phyloP scores from a whole-genome alignment of 2,797 vertebrate genomes.

The Bucorvus abyssinicus region DNA sequence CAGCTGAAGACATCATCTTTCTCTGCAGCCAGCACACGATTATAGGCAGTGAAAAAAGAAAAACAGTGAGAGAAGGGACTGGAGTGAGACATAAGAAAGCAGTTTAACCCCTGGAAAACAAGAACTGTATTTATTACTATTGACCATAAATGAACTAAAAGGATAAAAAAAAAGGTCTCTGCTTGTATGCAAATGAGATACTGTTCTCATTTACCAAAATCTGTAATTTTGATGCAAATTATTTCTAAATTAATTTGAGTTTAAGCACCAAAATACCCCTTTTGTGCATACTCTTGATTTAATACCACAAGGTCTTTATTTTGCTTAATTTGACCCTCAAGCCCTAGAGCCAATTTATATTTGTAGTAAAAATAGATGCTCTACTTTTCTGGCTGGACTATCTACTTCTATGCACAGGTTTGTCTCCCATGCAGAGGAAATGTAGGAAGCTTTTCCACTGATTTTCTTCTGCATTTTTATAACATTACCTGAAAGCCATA shows the following conservation, averaged over 20 bases:
- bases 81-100: neutral
- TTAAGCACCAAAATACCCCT: neutral
- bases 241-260: neutral
- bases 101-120: neutral
- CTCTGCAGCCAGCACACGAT: neutral
- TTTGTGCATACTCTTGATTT: neutral
- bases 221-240: neutral
- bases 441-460: neutral
- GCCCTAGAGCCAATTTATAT: neutral
- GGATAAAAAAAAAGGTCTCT: neutral
- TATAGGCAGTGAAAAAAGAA: neutral
- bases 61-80: neutral
- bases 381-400: neutral
- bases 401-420: neutral
- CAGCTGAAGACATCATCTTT: conserved; percentile 2
- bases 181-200: neutral
- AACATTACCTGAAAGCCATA: neutral
- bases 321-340: neutral
- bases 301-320: neutral
- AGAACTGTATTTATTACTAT: neutral
- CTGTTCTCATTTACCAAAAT: neutral
- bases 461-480: conserved; percentile 19
- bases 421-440: neutral
- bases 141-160: neutral
- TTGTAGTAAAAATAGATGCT: neutral